Base-by-base conservation (phyloP, 2,888 invertebrate species). In the Ptychoptera albimana region DNA sequence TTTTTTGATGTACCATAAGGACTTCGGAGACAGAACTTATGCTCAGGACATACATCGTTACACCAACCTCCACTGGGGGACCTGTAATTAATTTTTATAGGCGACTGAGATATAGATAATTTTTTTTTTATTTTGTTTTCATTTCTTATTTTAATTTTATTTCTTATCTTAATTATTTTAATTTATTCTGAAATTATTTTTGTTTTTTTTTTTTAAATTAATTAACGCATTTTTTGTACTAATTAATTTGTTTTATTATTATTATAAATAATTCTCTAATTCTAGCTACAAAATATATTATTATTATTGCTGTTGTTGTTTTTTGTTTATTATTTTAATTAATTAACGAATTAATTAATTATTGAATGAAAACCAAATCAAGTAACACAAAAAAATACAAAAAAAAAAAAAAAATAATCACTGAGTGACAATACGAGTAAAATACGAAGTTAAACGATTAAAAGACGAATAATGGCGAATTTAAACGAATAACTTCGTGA, bases 11-110 rank as follows among this genome's bases (percentile, higher is more conserved):
- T 84, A 92, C 92, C 92, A 92, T 93, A 79, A 89, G 83, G 72
- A 92, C 92, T 82, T 93, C 93, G 72, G 91, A 92, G 73, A 93
- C 87, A 71, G 91, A 89, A 77, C 89, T 88, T 81, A 93, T 93
- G 75, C 88, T 88, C 74, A 92, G 83, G 74, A 93, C 91, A 78
- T 89, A 91, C 84, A 93, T 89, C 74, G 92, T 92, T 75, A 93
- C 88, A 70, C 91, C 89, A 70, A 93, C 92, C 72, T 88, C 89
- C 74, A 94, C 93, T 67, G 93, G 89, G 71, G 85, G 84, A 81
- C 88, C 91, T 92, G 84, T 71, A 87, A 81, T 63, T 66, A 62
- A 64, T 60, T 48, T 50, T 47, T 46, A 39, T 45, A 45, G 40
- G 39, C 43, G 42, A 44, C 45, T 47, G 43, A 45, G 23, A 23